These are phyloP conservation scores for Heteractis magnifica DNA, from an alignment of 92 coral and sea anemone species.

Conservation along the genomic window DNA sequence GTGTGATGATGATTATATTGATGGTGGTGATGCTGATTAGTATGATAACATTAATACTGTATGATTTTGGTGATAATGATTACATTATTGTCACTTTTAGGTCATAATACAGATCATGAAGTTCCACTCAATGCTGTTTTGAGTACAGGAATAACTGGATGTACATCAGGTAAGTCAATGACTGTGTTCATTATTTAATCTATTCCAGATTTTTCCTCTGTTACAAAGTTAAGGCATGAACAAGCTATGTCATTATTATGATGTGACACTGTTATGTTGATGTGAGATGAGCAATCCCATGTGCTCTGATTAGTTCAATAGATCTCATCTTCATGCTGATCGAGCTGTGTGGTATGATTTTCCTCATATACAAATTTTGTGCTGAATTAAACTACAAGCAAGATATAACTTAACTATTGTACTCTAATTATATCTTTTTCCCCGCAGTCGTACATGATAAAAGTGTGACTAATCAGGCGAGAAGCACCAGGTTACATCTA, in stretches of 20 bases:
- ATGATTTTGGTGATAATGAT: not conserved
- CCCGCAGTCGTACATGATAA: slow-evolving; percentile 8
- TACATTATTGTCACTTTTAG: slow-evolving; percentile 19
- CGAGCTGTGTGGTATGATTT: too few species aligned
- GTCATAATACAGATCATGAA: not conserved
- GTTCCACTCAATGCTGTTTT: slow-evolving; percentile 52
- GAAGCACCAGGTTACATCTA: not conserved
- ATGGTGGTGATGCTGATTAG: not conserved
- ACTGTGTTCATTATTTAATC: not conserved
- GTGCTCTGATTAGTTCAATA: too few species aligned
- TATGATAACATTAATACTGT: not conserved
- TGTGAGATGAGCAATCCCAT: too few species aligned
- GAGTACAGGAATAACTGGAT: slow-evolving; percentile 57
- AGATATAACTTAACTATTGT: not conserved
- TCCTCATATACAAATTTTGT: too few species aligned
- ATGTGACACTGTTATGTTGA: too few species aligned
- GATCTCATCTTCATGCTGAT: too few species aligned
- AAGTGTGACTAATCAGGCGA: not conserved
- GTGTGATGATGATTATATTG: not conserved
- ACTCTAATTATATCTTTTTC: not conserved
- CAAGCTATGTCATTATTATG: too few species aligned
- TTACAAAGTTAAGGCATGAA: too few species aligned
- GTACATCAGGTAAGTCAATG: slow-evolving; percentile 33
- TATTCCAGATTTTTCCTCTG: too few species aligned
- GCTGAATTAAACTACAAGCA: too few species aligned